Percentiles rank a stretch among this genome's conserved stretches.
Evolutionary conservation across 2,888 invertebrate species (phyloP).

Genomic region (Tortrix viridana): DNA sequence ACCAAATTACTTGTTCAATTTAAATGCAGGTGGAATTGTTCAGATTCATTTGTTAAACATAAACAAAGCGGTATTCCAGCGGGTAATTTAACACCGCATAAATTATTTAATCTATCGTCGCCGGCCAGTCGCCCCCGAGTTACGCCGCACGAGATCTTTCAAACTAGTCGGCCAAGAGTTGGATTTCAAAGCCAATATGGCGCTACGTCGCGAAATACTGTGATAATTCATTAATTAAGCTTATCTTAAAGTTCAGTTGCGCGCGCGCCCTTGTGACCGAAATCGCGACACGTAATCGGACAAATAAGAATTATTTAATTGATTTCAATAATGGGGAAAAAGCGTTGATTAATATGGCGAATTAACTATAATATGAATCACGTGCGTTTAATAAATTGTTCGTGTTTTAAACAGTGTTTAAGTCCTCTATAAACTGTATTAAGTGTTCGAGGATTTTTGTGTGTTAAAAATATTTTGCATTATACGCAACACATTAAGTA

Average conservation of each 20-base stretch:
- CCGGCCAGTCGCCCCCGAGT: constrained; percentile 23
- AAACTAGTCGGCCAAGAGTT: constrained; percentile 55
- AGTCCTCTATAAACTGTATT: too few relatives aligned
- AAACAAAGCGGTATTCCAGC: neutral
- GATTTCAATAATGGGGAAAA: constrained; percentile 29
- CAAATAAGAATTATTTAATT: constrained; percentile 36
- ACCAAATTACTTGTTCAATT: neutral
- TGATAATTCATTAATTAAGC: constrained; percentile 27
- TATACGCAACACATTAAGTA: too few relatives aligned
- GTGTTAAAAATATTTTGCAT: constrained; percentile 1
- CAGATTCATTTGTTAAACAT: constrained; percentile 1
- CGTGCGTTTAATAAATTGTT: constrained; percentile 11
- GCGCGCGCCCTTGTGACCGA: constrained; percentile 35
- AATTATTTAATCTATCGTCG: constrained; percentile 27
- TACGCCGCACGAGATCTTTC: constrained; percentile 30
- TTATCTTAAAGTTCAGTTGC: constrained; percentile 35
- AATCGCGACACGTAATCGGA: constrained; percentile 23
- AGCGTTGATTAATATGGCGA: constrained; percentile 26
- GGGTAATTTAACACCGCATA: constrained; percentile 4
- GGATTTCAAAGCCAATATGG: constrained; percentile 38
- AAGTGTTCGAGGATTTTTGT: too few relatives aligned
- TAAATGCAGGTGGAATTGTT: neutral
- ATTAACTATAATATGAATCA: constrained; percentile 22
- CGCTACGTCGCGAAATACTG: constrained; percentile 37
- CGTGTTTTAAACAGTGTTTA: constrained; percentile 7